A percentile compares a stretch with the other conserved stretches of the same genome.
Conservation (phyloP, 2,888 invertebrate species). For the Noctua pronuba region DNA sequence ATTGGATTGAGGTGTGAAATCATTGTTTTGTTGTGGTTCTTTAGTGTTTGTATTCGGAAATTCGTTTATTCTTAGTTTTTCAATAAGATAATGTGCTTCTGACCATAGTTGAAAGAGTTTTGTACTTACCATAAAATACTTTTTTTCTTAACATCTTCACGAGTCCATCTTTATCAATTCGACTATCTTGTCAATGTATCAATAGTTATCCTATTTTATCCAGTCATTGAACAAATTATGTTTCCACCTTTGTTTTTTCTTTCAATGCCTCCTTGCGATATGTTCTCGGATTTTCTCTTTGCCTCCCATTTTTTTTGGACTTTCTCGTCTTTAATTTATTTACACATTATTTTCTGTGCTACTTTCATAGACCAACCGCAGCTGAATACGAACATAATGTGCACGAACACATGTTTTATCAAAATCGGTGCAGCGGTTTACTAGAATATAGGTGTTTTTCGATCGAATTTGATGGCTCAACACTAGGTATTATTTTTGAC, state of each 20-base stretch:
- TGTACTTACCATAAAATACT: not conserved
- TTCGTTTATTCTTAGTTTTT: not conserved
- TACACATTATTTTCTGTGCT: not conserved
- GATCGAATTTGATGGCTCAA: too few species aligned
- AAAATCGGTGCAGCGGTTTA: too few species aligned
- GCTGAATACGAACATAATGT: not conserved
- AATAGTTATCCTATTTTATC: not conserved
- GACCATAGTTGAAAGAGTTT: not conserved
- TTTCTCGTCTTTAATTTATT: not conserved
- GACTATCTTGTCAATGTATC: not conserved
- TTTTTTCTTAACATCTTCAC: not conserved
- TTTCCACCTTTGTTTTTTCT: not conserved
- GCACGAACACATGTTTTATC: too few species aligned
- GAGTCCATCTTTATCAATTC: not conserved
- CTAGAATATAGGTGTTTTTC: too few species aligned
- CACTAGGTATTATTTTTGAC: too few species aligned
- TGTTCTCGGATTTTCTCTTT: not conserved
- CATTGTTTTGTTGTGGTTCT: conserved; percentile 13
- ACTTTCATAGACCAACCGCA: not conserved
- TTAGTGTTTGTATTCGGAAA: not conserved
- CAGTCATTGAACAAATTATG: not conserved
- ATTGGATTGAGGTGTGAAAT: conserved; percentile 60
- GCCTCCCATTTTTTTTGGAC: not conserved
- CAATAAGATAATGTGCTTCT: not conserved
- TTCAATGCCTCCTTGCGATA: not conserved